Evolutionary conservation across 2,888 invertebrate species (phyloP).

Genomic region (Trissoscelio sp.): DNA sequence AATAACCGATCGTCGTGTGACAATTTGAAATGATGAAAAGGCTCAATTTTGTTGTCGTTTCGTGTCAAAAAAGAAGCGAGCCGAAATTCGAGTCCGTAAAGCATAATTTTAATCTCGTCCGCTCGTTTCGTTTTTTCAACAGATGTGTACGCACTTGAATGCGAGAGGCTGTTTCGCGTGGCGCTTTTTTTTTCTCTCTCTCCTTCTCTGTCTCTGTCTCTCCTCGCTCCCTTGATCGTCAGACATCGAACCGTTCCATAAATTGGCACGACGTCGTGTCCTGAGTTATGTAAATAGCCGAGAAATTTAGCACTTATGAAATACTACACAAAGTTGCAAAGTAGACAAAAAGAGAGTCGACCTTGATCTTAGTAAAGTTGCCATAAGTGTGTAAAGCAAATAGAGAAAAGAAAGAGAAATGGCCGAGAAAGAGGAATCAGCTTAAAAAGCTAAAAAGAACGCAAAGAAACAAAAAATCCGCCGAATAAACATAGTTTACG

Average conservation of each 20-base stretch:
- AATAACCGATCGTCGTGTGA: slow-evolving; percentile 8
- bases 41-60: slow-evolving; percentile 51
- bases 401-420: slow-evolving; percentile 51
- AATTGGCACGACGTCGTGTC: slow-evolving; percentile 42
- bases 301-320: slow-evolving; percentile 60
- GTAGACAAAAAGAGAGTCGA: slow-evolving; percentile 47
- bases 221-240: slow-evolving; percentile 19
- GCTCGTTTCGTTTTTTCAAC: slow-evolving; percentile 44
- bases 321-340: slow-evolving; percentile 52
- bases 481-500: slow-evolving; percentile 27
- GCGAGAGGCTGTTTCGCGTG: slow-evolving; percentile 30
- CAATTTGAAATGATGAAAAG: slow-evolving; percentile 51
- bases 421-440: slow-evolving; percentile 35
- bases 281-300: slow-evolving; percentile 56
- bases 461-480: no score
- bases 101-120: slow-evolving; percentile 44
- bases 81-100: slow-evolving; percentile 18
- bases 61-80: slow-evolving; percentile 23
- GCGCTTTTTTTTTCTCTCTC: slow-evolving; percentile 9
- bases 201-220: neutral
- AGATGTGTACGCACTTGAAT: slow-evolving; percentile 46
- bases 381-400: slow-evolving; percentile 49
- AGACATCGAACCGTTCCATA: slow-evolving; percentile 48
- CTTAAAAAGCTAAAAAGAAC: no score
- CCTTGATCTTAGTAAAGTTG: slow-evolving; percentile 61